Conservation (phyloP, 2,888 invertebrate species). For the Oligia fasciuncula region DNA sequence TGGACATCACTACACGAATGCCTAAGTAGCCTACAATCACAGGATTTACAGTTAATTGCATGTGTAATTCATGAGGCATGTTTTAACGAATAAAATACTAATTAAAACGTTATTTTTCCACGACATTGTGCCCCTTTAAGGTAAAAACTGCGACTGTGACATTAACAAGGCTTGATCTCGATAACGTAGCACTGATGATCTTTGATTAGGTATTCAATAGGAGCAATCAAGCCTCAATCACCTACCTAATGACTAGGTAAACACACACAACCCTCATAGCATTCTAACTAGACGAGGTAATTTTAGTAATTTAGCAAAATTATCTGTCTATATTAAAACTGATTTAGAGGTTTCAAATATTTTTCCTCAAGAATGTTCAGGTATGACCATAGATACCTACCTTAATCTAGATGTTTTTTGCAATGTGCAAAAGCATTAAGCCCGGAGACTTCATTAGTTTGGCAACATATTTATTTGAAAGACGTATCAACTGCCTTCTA, state of each 20-base stretch:
- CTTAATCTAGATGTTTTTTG: conserved; percentile 28
- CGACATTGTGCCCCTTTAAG: conserved; percentile 62
- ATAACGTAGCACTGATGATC: conserved; percentile 59
- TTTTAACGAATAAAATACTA: conserved; percentile 63
- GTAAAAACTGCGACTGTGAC: conserved; percentile 64
- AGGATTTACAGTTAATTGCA: conserved; percentile 74
- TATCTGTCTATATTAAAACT: conserved; percentile 40
- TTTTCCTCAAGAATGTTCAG: conserved; percentile 45
- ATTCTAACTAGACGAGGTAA: conserved; percentile 46
- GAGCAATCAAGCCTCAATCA: conserved; percentile 67
- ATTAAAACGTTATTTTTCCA: conserved; percentile 60
- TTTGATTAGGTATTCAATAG: conserved; percentile 70
- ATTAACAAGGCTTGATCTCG: conserved; percentile 54
- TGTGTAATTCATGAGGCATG: conserved; percentile 76
- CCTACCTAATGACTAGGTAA: conserved; percentile 53
- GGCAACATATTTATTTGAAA: conserved; percentile 35
- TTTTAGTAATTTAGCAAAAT: conserved; percentile 49
- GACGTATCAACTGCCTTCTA: conserved; percentile 47
- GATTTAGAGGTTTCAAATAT: conserved; percentile 34
- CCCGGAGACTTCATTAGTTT: conserved; percentile 5
- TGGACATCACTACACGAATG: conserved; percentile 53
- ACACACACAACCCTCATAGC: conserved; percentile 45
- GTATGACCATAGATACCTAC: background rate
- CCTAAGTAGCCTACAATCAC: conserved; percentile 51
- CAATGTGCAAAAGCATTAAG: conserved; percentile 17